These are phyloP conservation scores for Hirtodrosophila cameraria DNA, from an alignment of 2,888 invertebrate species.

Conservation along the genomic window DNA sequence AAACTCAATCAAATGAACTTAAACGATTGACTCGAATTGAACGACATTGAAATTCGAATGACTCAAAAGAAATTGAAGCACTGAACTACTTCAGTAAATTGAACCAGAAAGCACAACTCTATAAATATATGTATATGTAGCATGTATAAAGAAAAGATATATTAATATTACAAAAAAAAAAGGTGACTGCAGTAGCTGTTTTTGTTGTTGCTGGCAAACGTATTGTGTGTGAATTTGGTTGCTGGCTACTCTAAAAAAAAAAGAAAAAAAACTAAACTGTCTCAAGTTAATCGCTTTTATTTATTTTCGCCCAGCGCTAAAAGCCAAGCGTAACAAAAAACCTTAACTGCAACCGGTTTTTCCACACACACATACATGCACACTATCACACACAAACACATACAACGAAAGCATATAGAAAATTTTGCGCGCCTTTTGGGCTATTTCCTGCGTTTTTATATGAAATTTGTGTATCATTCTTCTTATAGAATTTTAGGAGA, in stretches of 20 bases:
- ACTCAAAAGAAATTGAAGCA: too few species aligned
- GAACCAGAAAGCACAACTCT: too few species aligned
- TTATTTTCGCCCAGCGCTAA: conserved; percentile 71
- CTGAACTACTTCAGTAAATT: too few species aligned
- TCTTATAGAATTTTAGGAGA: neutral
- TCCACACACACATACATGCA: conserved; percentile 50
- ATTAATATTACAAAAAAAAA: conserved; percentile 12
- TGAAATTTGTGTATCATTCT: conserved; percentile 22
- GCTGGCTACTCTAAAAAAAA: conserved; percentile 64
- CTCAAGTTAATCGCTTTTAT: conserved; percentile 80
- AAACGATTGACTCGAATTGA: too few species aligned
- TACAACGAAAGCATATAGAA: conserved; percentile 27
- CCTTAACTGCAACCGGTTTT: conserved; percentile 76
- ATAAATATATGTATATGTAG: too few species aligned
- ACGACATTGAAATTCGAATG: too few species aligned
- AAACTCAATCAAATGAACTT: too few species aligned
- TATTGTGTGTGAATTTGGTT: too few species aligned
- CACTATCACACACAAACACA: conserved; percentile 4
- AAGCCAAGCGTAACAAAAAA: conserved; percentile 48
- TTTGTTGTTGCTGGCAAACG: conserved; percentile 26
- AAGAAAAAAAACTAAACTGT: too few species aligned
- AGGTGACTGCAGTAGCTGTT: conserved; percentile 25
- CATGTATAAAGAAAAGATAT: too few species aligned
- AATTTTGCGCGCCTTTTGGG: conserved; percentile 76
- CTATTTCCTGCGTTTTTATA: conserved; percentile 69